Conservation (phyloP, 2,797 vertebrate genomes). For the Craterocephalus amniculus region DNA sequence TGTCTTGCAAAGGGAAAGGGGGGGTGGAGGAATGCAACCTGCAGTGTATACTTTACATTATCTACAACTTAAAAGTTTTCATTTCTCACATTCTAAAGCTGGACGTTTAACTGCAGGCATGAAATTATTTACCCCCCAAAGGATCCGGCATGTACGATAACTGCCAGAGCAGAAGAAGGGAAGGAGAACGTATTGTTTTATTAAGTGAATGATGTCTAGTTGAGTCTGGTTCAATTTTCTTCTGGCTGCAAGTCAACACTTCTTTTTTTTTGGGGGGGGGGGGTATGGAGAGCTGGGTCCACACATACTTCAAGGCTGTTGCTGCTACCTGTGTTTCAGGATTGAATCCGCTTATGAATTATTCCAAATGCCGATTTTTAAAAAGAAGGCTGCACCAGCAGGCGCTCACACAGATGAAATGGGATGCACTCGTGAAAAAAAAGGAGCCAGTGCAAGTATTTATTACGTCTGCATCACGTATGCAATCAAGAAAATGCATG, state of each 20-base stretch:
- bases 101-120: slow-evolving; percentile 47
- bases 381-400: slow-evolving; percentile 16
- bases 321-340: slow-evolving; percentile 29
- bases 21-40: slow-evolving; percentile 42
- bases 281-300: slow-evolving; percentile 29
- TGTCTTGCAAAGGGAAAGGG: slow-evolving; percentile 13
- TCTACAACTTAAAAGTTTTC: slow-evolving; percentile 35
- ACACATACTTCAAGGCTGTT: slow-evolving; percentile 39
- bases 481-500: slow-evolving; percentile 29
- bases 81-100: slow-evolving; percentile 24
- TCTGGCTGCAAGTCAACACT: slow-evolving; percentile 50
- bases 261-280: slow-evolving; percentile 18
- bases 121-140: slow-evolving; percentile 41
- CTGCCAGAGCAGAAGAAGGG: slow-evolving; percentile 27
- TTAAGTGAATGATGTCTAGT: slow-evolving; percentile 59
- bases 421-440: slow-evolving; percentile 3
- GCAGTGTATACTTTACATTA: slow-evolving; percentile 54
- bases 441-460: slow-evolving; percentile 13
- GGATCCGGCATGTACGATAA: slow-evolving; percentile 26
- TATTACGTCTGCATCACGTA: slow-evolving; percentile 22
- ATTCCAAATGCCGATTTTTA: slow-evolving; percentile 49
- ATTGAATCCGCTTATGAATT: slow-evolving; percentile 54
- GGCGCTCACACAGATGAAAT: slow-evolving; percentile 1
- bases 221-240: slow-evolving; percentile 50
- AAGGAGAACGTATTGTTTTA: slow-evolving; percentile 61